Evolutionary conservation across 2,797 vertebrate species (phyloP).

Genomic region (Scolopax rusticola): DNA sequence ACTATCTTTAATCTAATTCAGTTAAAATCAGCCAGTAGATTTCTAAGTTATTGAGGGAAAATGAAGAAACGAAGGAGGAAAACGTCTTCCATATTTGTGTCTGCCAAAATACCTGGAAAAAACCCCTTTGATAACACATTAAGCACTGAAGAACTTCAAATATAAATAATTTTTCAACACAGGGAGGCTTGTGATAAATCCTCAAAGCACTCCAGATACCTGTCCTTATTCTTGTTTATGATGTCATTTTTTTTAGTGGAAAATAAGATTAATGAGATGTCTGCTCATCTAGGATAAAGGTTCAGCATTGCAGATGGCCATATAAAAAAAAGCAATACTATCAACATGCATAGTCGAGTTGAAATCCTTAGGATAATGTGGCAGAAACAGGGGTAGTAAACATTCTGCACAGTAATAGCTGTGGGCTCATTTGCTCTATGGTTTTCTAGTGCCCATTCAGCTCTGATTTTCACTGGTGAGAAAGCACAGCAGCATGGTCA

Average conservation of each 20-base stretch:
- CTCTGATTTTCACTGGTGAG: background rate
- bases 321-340: background rate
- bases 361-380: background rate
- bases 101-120: background rate
- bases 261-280: background rate
- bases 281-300: background rate
- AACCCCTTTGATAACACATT: background rate
- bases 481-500: background rate
- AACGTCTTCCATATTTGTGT: background rate
- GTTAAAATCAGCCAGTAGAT: background rate
- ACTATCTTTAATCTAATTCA: background rate
- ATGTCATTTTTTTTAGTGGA: background rate
- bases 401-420: background rate
- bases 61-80: background rate
- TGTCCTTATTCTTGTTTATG: background rate
- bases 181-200: background rate
- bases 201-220: background rate
- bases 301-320: background rate
- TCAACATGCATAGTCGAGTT: background rate
- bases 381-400: background rate
- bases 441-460: background rate
- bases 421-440: background rate
- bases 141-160: background rate
- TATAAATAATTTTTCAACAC: background rate
- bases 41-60: background rate